Evolutionary conservation across 2,797 vertebrate species (phyloP), one percentile per base, ranked within the genome.

Genomic region (Hoplostethus mediterraneus): DNA sequence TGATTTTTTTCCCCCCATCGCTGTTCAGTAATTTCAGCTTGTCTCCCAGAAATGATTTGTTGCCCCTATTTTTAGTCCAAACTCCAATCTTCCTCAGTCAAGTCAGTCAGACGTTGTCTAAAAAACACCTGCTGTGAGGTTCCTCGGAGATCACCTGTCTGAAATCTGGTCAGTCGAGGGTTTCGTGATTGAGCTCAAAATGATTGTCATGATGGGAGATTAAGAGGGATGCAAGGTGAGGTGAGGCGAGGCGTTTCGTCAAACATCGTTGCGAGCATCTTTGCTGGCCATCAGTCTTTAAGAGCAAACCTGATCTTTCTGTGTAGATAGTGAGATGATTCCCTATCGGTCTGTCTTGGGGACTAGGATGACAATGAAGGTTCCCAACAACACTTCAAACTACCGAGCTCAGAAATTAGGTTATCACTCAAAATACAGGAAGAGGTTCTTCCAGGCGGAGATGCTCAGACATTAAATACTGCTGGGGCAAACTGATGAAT

Each of bases 1-100:
- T 88, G 87, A 89, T 91, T 91, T 91, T 88, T 87, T 87, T 63
- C 17, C 44, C 69, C 77, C 76, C 85, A 81, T 92, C 90, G 90
- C 91, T 84, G 87, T 87, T 79, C 88, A 91, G 92, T 93, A 91
- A 94, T 95, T 94, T 92, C 92, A 92, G 87, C 91, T 88, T 91
- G 90, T 94, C 93, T 94, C 77, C 81, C 53, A 82, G 82, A 92
- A 89, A 91, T 92, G 89, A 94, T 94, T 90, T 89, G 90, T 89
- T 89, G 79, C 89, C 88, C 92, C 92, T 94, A 93, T 94, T 95
- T 94, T 94, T 94, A 94, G 91, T 88, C 86, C 60, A 76, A 87
- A 90, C 82, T 90, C 87, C 80, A 84, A 80, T 90, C 86, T 89
- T 82, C 83, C 51, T 89, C 80, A 82, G 89, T 90, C 82, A 94